phyloP scores from a whole-genome alignment of 1,140 invertebrate genomes.

The Brachionus rotundiformis region DNA sequence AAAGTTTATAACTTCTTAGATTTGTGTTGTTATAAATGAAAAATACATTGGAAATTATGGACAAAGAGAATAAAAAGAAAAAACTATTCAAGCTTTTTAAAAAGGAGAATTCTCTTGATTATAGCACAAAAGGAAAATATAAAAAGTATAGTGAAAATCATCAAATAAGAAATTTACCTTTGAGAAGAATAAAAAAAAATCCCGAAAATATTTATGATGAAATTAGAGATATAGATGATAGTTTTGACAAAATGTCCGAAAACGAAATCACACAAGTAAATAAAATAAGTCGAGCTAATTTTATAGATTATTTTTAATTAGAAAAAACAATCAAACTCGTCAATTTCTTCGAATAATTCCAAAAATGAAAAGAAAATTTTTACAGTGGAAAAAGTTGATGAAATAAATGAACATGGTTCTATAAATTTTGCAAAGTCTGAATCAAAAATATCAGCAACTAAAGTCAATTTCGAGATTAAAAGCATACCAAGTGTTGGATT shows the following conservation, averaged over 20 bases:
- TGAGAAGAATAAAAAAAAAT: not conserved
- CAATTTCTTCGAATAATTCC: not conserved
- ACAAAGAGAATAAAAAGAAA: constrained; percentile 22
- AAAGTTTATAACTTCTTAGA: not conserved
- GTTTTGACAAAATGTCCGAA: not conserved
- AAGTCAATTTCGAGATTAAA: not conserved
- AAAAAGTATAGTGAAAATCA: not conserved
- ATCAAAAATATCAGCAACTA: not conserved
- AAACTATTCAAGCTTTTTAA: not conserved
- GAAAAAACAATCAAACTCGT: too few species aligned
- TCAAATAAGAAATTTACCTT: not conserved
- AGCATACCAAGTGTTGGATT: not conserved
- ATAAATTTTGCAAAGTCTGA: not conserved
- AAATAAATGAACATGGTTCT: constrained; percentile 11
- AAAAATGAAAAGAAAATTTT: not conserved
- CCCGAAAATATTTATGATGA: constrained; percentile 35
- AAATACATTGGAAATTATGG: not conserved
- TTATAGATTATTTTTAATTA: not conserved
- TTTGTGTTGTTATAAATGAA: not conserved
- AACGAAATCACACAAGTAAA: not conserved
- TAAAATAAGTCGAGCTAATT: too few species aligned
- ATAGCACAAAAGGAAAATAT: not conserved
- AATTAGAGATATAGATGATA: not conserved
- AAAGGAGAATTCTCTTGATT: not conserved
- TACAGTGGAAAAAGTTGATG: not conserved